Base-by-base conservation (phyloP, 1,140 invertebrate genomes). In the Pentalonia nigronervosa region DNA sequence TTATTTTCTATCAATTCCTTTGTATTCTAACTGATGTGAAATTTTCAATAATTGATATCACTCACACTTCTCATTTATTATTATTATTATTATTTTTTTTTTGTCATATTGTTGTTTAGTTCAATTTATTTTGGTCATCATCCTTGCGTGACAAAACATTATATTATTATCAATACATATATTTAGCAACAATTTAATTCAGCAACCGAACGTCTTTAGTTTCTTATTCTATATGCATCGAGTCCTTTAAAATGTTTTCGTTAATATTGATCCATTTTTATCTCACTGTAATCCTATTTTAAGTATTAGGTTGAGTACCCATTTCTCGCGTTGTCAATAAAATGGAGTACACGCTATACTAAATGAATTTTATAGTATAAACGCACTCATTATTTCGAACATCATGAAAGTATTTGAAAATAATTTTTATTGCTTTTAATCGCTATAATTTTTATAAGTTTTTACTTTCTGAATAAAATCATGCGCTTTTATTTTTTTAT, bases 191-290 rank as follows among this genome's bases (percentile, higher is more conserved):
- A 14, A 53, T 21, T 53, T 41, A 41, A 41, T 25, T 56, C 23
- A 56, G 4, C 25, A 60, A 60, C 25, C 30, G 11, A 21, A 20
- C 83, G 21, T 84, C 20, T 21, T 2, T 23, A 7, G 36, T 41
- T 84, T 41, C 2, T 84, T 84, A 45, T 45, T 45, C 11, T 47
- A 30, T 86, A n/a, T 83, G 47, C 23, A 11, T 25, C 11, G 8
- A 86, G 83, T 45, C 21, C 2, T 4, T 25, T n/a, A 7, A 48
- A 48, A 48, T n/a, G 14, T n/a, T 48, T 87, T n/a, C 14, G 25
- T 87, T 87, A 47, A 48, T n/a, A 87, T 87, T 87, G 45, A 87
- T 87, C 30, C 45, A n/a, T 87, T 48, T 30, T 48, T 48, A n/a
- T 48, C 17, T n/a, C 30, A 48, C 17, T 3, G 23, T 45, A 48